Base-by-base conservation (phyloP, 2,113 vertebrate genomes). In the Halcyon senegalensis region DNA sequence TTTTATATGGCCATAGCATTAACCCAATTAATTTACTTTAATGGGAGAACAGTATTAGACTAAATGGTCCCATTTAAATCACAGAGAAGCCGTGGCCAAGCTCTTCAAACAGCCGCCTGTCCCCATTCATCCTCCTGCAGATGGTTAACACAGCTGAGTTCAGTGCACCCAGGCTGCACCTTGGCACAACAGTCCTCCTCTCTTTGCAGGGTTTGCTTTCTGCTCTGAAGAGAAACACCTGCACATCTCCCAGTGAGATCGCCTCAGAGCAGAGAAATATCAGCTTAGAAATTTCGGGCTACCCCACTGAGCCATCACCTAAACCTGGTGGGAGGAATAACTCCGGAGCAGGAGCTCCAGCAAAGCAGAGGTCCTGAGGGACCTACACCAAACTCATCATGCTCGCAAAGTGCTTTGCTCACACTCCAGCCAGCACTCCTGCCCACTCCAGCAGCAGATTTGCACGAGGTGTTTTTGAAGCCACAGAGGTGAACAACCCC, bases 211-310 rank as follows among this genome's bases (percentile, higher is more conserved):
- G n/a, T 35, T 67, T 79, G 73, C 58, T 94, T 87, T 88, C 46
- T 91, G 76, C 82, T 97, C 88, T n/a, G 69, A 90, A 95, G 92
- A 89, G 90, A 97, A 97, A 92, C 94, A 96, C 95, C 96, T 97
- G 96, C 92, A 74, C 1, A 0, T 82, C 82, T 80, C 69, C 35
- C 84, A 87, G 66, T 4, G 1, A 90, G 79, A 91, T 15, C 6
- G 0, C 88, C 64, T 89, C 90, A 70, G 66, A 90, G 84, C 48
- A 93, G 63, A 64, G 31, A n/a, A 69, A 51, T 67, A 48, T 84
- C 35, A 10, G 31, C 28, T 89, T 20, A 84, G 18, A 55, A 92
- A 72, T 89, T 72, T 79, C 2, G 5, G 48, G 25, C 41, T 79
- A 16, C 15, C 35, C 18, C 44, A 31, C 35, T 2, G 1, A 87